Percentiles rank a stretch among this genome's conserved stretches.
Conservation (phyloP, 1,140 invertebrate species). For the Leptinotarsa texana region DNA sequence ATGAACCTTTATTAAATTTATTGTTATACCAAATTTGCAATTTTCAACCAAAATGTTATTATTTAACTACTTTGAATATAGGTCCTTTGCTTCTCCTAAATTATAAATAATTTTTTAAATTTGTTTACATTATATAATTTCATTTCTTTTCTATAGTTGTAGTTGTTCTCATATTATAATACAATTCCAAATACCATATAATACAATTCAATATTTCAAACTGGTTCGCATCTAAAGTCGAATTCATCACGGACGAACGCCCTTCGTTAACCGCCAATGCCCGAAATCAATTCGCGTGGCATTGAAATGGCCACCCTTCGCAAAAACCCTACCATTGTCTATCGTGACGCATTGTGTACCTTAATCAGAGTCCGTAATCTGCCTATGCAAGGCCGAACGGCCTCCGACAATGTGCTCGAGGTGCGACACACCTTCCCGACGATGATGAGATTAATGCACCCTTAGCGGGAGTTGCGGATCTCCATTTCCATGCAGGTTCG, state of each 20-base stretch:
- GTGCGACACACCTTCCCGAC: conserved; percentile 42
- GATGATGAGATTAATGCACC: conserved; percentile 43
- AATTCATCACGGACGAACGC: conserved; percentile 39
- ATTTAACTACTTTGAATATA: no score
- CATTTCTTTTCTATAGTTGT: no score
- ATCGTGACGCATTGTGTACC: conserved; percentile 43
- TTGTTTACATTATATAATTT: no score
- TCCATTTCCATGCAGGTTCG: conserved; percentile 9
- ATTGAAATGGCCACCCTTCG: conserved; percentile 40
- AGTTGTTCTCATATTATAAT: no score
- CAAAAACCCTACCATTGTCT: conserved; percentile 36
- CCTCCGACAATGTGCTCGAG: conserved; percentile 46
- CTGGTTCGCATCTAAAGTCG: neutral
- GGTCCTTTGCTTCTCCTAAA: no score
- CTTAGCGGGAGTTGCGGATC: conserved; percentile 14
- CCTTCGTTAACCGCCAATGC: conserved; percentile 44
- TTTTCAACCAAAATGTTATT: no score
- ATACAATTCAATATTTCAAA: neutral
- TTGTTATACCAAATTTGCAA: no score
- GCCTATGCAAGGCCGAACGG: conserved; percentile 44
- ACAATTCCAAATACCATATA: no score
- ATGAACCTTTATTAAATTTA: no score
- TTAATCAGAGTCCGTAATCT: conserved; percentile 47
- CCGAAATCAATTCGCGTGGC: conserved; percentile 42
- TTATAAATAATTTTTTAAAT: no score